Percentiles rank a stretch among this genome's conserved stretches.
These are phyloP conservation scores for Pomacea maculata DNA, from an alignment of 1,140 invertebrate species.

Conservation along the genomic window DNA sequence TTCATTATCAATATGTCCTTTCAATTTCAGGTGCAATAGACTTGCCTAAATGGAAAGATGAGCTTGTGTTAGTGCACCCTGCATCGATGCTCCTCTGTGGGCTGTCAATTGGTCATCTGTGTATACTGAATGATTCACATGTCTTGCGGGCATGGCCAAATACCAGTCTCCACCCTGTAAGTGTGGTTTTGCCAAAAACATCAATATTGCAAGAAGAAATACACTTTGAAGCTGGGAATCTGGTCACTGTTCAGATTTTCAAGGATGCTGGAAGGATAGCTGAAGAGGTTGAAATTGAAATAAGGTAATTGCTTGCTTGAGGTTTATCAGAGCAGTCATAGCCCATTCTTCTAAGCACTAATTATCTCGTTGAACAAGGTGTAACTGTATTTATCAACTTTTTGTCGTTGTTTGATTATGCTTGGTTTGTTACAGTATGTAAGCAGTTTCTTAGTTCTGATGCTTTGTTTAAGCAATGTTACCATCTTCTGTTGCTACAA, in stretches of 20 bases:
- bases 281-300: conserved; percentile 10
- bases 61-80: conserved; percentile 34
- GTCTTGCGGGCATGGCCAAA: conserved; percentile 39
- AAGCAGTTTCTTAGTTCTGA: neutral
- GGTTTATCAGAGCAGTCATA: neutral
- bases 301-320: conserved; percentile 11
- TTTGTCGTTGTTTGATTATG: too few species aligned
- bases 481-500: neutral
- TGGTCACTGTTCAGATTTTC: conserved; percentile 22
- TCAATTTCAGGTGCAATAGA: conserved; percentile 12
- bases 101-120: conserved; percentile 34
- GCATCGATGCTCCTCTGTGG: conserved; percentile 36
- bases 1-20: neutral
- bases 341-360: neutral
- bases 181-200: conserved; percentile 23
- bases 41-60: conserved; percentile 17
- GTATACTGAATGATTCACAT: conserved; percentile 26
- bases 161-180: conserved; percentile 9
- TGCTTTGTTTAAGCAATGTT: neutral
- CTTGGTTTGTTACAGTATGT: too few species aligned
- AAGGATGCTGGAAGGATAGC: neutral
- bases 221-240: conserved; percentile 1
- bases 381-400: too few species aligned
- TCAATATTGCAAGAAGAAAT: neutral
- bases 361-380: neutral